Evolutionary conservation across 2,113 vertebrate species (phyloP).

Genomic region (Spermophilus dauricus): DNA sequence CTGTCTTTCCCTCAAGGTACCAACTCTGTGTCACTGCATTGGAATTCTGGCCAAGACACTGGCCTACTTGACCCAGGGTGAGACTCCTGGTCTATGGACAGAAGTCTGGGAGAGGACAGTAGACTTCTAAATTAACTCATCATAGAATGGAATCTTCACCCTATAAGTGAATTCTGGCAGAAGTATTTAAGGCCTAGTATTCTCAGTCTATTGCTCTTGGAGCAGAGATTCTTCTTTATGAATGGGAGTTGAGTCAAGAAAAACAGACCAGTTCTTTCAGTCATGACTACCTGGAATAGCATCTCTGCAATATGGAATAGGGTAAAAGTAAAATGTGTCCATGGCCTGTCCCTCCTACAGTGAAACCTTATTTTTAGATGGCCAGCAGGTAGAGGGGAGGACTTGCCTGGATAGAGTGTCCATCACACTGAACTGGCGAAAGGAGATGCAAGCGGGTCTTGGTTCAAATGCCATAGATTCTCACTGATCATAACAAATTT

Average conservation of each 20-base stretch:
- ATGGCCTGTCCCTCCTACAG: not conserved
- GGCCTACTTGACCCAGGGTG: not conserved
- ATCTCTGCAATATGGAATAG: not conserved
- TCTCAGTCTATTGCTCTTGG: not conserved
- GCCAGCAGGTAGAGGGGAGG: too few species aligned
- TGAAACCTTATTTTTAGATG: not conserved
- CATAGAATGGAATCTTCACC: not conserved
- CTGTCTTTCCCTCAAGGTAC: not conserved
- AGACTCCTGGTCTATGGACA: not conserved
- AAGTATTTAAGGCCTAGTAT: not conserved
- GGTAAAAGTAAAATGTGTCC: not conserved
- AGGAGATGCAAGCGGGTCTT: not conserved
- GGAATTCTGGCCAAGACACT: not conserved
- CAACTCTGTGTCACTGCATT: not conserved
- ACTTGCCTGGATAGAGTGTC: not conserved
- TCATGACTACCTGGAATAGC: not conserved
- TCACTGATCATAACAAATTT: not conserved
- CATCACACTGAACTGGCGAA: not conserved
- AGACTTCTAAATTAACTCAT: not conserved
- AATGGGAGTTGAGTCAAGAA: not conserved
- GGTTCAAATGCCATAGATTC: not conserved
- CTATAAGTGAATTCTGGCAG: not conserved
- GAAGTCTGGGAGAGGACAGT: not conserved
- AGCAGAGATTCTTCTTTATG: not conserved
- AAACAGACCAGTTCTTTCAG: not conserved